A percentile compares a stretch with the other conserved stretches of the same genome.
These are phyloP conservation scores for Ciconia boyciana DNA, from an alignment of 2,113 vertebrate genomes.

Conservation along the genomic window DNA sequence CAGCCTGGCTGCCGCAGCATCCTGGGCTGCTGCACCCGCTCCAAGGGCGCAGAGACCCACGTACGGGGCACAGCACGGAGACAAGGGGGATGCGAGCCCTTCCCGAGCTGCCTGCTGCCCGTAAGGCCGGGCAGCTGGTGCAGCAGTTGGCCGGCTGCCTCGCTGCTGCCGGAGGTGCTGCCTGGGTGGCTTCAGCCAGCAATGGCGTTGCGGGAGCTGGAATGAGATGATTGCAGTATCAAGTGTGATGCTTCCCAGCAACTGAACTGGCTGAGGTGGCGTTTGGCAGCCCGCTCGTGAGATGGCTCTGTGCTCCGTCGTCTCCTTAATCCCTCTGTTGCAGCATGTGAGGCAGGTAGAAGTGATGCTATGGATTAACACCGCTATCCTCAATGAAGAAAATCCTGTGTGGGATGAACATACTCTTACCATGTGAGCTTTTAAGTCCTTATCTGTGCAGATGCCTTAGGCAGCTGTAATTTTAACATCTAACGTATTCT, in stretches of 20 bases:
- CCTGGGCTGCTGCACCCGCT: not conserved
- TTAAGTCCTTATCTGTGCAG: not conserved
- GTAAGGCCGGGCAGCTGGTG: not conserved
- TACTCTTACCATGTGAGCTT: not conserved
- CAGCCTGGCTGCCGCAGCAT: not conserved
- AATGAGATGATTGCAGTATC: not conserved
- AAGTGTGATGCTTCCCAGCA: not conserved
- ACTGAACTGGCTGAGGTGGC: accelerated
- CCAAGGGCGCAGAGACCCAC: accelerated
- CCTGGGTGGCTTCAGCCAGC: accelerated
- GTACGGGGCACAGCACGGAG: accelerated
- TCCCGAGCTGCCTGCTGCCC: not conserved
- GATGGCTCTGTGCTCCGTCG: accelerated
- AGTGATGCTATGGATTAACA: not conserved
- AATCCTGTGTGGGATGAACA: not conserved
- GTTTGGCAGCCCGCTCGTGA: not conserved
- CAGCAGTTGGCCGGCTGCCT: not conserved
- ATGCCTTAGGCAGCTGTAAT: not conserved
- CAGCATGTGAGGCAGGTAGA: accelerated
- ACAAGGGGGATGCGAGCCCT: not conserved
- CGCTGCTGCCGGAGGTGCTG: not conserved
- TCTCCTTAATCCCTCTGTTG: not conserved
- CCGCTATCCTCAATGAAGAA: not conserved
- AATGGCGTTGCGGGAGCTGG: accelerated
- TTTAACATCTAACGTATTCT: not conserved